Evolutionary conservation across 1,140 invertebrate species (phyloP).

Genomic region (Philopotamus ludificatus): DNA sequence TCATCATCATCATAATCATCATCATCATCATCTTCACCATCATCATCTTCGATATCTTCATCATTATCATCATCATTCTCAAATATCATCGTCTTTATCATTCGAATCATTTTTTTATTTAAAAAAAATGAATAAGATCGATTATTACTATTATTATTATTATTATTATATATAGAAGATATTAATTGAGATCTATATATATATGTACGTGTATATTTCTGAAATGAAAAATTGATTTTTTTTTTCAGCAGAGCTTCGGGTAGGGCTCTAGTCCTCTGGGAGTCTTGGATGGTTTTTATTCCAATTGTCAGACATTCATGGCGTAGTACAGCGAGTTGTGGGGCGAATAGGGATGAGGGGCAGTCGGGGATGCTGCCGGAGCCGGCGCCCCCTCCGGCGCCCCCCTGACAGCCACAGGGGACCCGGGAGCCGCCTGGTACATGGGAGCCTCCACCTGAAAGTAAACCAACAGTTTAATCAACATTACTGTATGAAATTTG

Average conservation of each 20-base stretch:
- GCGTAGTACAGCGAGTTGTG: constrained; percentile 60
- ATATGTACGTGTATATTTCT: neutral
- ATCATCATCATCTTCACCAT: too few relatives aligned
- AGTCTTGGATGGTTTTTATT: constrained; percentile 46
- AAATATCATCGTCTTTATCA: too few relatives aligned
- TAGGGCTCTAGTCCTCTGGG: neutral
- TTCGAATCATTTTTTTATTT: too few relatives aligned
- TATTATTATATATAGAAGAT: neutral
- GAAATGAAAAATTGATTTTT: too few relatives aligned
- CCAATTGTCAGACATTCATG: constrained; percentile 61
- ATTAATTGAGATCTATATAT: neutral
- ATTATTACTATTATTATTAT: too few relatives aligned
- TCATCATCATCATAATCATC: too few relatives aligned
- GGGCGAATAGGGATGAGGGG: constrained; percentile 49
- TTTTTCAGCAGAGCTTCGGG: too few relatives aligned
- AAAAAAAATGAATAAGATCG: too few relatives aligned
- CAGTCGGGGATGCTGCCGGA: constrained; percentile 43
- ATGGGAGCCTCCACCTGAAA: constrained; percentile 50
- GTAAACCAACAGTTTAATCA: neutral
- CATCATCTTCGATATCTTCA: too few relatives aligned
- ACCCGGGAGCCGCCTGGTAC: constrained; percentile 53
- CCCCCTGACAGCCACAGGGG: constrained; percentile 43
- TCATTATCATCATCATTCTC: too few relatives aligned
- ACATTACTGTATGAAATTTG: neutral
- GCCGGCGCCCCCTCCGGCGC: constrained; percentile 50